Evolutionary conservation across 1,140 invertebrate genomes (phyloP).

Genomic region (Hormaphis cornu): DNA sequence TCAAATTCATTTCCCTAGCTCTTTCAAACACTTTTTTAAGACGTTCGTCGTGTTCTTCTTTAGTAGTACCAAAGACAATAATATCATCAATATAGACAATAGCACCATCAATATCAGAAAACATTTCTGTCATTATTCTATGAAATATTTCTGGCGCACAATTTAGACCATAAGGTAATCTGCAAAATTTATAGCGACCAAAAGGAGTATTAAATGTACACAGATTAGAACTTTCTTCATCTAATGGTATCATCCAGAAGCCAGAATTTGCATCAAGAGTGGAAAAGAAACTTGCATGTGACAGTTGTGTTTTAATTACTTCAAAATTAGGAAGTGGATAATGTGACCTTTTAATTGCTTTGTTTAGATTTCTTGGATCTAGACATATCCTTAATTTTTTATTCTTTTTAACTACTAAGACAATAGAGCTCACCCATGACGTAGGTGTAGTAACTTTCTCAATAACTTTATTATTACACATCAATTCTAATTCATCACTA

Average conservation of each 20-base stretch:
- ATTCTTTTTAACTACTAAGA: slow-evolving; percentile 44
- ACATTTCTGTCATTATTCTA: slow-evolving; percentile 38
- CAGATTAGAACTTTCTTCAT: slow-evolving; percentile 39
- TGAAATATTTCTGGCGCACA: slow-evolving; percentile 44
- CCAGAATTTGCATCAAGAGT: slow-evolving; percentile 44
- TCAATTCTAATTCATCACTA: slow-evolving; percentile 35
- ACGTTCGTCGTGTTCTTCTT: slow-evolving; percentile 35
- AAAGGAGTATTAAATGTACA: slow-evolving; percentile 43
- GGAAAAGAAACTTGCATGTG: slow-evolving; percentile 42
- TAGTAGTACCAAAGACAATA: slow-evolving; percentile 38
- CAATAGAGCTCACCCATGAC: slow-evolving; percentile 45
- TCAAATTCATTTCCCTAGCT: slow-evolving; percentile 37
- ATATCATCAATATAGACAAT: slow-evolving; percentile 42
- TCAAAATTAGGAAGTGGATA: slow-evolving; percentile 43
- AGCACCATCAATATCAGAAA: slow-evolving; percentile 39
- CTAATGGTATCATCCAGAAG: slow-evolving; percentile 44
- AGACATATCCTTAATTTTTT: slow-evolving; percentile 43
- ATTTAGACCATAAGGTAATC: slow-evolving; percentile 42
- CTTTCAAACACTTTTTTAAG: slow-evolving; percentile 39
- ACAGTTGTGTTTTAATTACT: slow-evolving; percentile 42
- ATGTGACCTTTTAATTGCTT: slow-evolving; percentile 42
- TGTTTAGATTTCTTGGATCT: slow-evolving; percentile 47
- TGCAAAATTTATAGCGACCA: slow-evolving; percentile 38
- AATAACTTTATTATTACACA: slow-evolving; percentile 40
- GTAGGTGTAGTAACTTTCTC: slow-evolving; percentile 40